A percentile compares a stretch with the other conserved stretches of the same genome.
These are phyloP conservation scores for Pipistrellus pygmaeus DNA, from an alignment of 2,797 vertebrate genomes.

Conservation along the genomic window DNA sequence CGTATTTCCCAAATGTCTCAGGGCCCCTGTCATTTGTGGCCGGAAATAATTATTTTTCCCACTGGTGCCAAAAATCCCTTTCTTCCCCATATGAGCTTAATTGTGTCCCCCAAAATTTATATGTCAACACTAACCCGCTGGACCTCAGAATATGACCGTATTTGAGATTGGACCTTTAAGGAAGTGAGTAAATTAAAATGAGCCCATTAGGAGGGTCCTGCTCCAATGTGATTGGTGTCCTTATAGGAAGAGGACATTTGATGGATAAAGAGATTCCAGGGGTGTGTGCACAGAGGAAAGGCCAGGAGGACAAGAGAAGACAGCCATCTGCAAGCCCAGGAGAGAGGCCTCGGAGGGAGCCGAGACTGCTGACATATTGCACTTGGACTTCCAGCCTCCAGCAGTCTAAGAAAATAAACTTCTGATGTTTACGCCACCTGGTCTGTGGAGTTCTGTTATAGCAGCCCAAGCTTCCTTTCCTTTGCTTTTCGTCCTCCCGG, in stretches of 20 bases:
- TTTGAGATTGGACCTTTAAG: neutral
- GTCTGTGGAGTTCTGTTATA: too few relatives aligned
- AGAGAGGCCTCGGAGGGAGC: neutral
- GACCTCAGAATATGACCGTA: neutral
- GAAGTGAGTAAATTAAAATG: neutral
- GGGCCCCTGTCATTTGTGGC: neutral
- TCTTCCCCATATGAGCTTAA: neutral
- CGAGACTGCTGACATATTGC: neutral
- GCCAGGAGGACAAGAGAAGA: rapidly evolving
- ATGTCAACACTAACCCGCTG: neutral
- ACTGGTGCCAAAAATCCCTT: neutral
- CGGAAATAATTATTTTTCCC: neutral
- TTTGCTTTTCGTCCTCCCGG: neutral
- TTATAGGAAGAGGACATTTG: neutral
- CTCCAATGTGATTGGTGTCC: neutral
- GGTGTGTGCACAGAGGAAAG: neutral
- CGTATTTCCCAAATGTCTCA: neutral
- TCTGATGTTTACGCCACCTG: too few relatives aligned
- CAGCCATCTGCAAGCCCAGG: neutral
- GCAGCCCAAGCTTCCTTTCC: neutral
- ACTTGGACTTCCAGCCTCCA: neutral
- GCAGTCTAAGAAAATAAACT: neutral
- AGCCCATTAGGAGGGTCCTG: neutral
- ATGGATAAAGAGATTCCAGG: neutral
- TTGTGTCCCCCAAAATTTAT: neutral